Percentiles rank a stretch among this genome's conserved stretches.
Conservation (phyloP, 1,140 invertebrate species). For the fruit fly (Drosophila melanogaster) region Release_6_plus_ISO1_MT NT_033777.3:24103001-24103500, state of each 20-base stretch:
- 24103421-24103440: constrained; percentile 39
- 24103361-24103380: constrained; percentile 29
- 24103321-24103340: constrained; percentile 57
- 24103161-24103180: constrained; percentile 13
- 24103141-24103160: constrained; percentile 15
- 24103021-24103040: constrained; percentile 28
- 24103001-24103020: constrained; percentile 22
- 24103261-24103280: constrained; percentile 35
- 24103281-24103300: constrained; percentile 48
- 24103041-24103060: constrained; percentile 34
- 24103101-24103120: constrained; percentile 79
- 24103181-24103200: constrained; percentile 55
- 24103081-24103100: constrained; percentile 84
- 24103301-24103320: constrained; percentile 44
- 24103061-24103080: constrained; percentile 33
- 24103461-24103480: constrained; percentile 63
- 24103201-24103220: constrained; percentile 52
- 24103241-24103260: constrained; percentile 34
- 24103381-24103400: constrained; percentile 47
- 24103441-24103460: constrained; percentile 76
- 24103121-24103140: constrained; percentile 73
- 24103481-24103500: constrained; percentile 26
- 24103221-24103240: constrained; percentile 36
- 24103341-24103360: constrained; percentile 59
- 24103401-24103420: constrained; percentile 45